Evolutionary conservation across 2,888 invertebrate genomes (phyloP).

Genomic region (Lasius platythorax): DNA sequence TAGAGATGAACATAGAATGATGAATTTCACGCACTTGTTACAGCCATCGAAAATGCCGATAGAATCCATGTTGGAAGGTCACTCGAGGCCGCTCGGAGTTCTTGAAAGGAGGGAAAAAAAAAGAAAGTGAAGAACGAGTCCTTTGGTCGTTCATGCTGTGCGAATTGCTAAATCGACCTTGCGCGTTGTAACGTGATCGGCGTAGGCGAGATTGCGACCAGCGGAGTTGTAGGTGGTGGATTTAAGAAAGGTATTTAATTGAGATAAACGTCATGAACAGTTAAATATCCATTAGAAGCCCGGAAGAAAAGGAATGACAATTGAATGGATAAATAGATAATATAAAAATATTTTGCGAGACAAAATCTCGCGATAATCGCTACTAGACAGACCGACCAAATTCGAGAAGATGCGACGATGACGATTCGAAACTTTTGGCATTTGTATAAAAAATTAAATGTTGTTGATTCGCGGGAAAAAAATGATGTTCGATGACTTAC

Average conservation of each 20-base stretch:
- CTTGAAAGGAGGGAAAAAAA: slow-evolving; percentile 4
- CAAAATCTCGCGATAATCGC: background rate
- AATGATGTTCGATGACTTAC: slow-evolving; percentile 26
- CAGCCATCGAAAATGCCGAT: slow-evolving; percentile 13
- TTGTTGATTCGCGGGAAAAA: background rate
- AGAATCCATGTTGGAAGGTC: slow-evolving; percentile 50
- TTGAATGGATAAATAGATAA: background rate
- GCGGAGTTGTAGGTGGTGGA: slow-evolving; percentile 37
- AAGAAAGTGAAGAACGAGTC: slow-evolving; percentile 48
- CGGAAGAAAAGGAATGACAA: background rate
- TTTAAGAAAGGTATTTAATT: slow-evolving; percentile 26
- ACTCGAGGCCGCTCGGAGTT: slow-evolving; percentile 50
- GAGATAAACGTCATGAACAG: background rate
- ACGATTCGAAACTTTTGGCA: background rate
- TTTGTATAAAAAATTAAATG: background rate
- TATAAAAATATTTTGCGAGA: background rate
- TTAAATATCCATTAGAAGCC: background rate
- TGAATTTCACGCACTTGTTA: background rate
- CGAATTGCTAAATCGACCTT: slow-evolving; percentile 60
- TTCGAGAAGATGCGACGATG: background rate
- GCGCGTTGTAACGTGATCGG: slow-evolving; percentile 48
- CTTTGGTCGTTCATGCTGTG: slow-evolving; percentile 37
- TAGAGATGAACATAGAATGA: background rate
- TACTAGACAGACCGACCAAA: too few species aligned
- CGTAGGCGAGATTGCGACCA: slow-evolving; percentile 48